These are phyloP conservation scores for Tympanuchus pallidicinctus DNA, from an alignment of 2,113 vertebrate species.

Conservation along the genomic window DNA sequence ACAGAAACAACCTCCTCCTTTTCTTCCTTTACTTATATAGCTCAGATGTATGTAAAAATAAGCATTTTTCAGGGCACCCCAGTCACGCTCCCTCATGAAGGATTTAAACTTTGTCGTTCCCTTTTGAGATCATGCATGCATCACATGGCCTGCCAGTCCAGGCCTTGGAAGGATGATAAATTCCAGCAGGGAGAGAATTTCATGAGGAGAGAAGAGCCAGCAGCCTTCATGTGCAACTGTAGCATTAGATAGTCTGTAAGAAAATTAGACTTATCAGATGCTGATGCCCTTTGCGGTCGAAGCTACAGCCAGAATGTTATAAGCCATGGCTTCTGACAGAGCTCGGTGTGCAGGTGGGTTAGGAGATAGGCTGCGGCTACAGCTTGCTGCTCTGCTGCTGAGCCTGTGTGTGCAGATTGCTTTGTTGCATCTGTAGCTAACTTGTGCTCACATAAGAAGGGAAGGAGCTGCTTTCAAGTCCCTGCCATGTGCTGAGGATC, in stretches of 20 bases:
- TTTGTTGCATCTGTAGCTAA: neutral
- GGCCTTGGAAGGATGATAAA: neutral
- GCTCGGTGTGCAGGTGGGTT: neutral
- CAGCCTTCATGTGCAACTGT: neutral
- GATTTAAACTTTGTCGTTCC: neutral
- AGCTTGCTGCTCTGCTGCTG: neutral
- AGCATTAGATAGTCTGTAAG: neutral
- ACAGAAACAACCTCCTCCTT: neutral
- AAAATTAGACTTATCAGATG: neutral
- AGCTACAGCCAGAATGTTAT: neutral
- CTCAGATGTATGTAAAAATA: constrained; percentile 7
- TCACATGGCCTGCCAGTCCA: neutral
- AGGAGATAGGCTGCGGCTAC: neutral
- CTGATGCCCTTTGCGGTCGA: neutral
- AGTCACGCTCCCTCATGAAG: neutral
- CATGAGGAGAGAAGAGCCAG: neutral
- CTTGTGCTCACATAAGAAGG: neutral
- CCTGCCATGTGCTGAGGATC: neutral
- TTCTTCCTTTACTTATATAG: neutral
- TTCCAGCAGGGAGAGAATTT: neutral
- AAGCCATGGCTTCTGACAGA: neutral
- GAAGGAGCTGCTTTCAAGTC: neutral
- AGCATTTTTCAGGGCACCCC: neutral
- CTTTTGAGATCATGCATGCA: constrained; percentile 9
- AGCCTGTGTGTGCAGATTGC: neutral